Evolutionary conservation across 2,888 invertebrate genomes (phyloP), one percentile per base, ranked within the genome.

Genomic region (Timema cristinae): DNA sequence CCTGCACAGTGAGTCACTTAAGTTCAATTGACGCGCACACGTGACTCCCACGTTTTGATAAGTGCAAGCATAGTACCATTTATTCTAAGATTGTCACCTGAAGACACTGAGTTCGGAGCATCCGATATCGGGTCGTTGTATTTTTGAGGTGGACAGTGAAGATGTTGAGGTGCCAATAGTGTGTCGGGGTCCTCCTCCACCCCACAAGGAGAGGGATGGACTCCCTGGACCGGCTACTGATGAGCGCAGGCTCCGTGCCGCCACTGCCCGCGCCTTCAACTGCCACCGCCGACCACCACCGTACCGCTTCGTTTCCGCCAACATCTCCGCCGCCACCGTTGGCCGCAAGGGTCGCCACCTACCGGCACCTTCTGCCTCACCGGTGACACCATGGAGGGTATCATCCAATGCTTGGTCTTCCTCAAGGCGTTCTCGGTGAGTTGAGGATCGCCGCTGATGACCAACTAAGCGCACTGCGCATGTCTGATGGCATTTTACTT

Each of bases 351-450:
- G 79, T 49, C 86, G 93, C 76, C 93, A 94, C 81, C 87, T 94
- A 92, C 93, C 16, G 94, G 94, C 78, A 94, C 93, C 70, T 94
- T 95, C 84, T 93, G 94, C 80, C 88, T 94, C 74, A 93, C 93
- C 67, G 94, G 94, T 71, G 94, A 94, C 84, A 94, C 94, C 74
- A 94, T 95, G 94, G 94, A 95, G 81, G 94, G 94, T 78, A 94
- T 95, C 81, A 94, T 95, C 81, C 94, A 95, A 85, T 94, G 94
- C 82, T 88, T 95, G 79, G 95, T 95, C 79, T 94, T 94, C 85
- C 89, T 94, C 81, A 95, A 94, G 84, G 94, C 94, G 59, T 94
- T 94, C 83, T 93, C 94, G 92, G 95, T 95, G 87, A 91, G 94
- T 87, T 67, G 48, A 54, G n/a, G n/a, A 11, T 16, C 16, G 10